Base-by-base conservation (phyloP, 1,140 invertebrate species). In the Ceratitis capitata region DNA sequence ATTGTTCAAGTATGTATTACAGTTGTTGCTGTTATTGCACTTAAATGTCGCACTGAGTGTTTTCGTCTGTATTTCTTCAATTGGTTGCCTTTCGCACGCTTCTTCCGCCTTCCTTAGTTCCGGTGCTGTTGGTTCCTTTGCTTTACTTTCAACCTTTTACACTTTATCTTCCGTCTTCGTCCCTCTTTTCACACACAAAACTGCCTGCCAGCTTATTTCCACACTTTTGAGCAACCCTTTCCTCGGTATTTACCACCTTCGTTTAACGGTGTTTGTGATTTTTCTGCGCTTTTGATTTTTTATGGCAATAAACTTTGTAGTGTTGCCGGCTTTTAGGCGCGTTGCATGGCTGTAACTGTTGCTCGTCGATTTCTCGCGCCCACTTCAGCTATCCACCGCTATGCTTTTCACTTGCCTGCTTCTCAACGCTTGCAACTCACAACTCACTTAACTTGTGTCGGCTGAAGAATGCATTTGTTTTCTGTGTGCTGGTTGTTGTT, bases 291-390 rank as follows among this genome's bases (percentile, higher is more conserved):
- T 78, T 78, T 78, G 69, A 78, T 78, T 78, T 78, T 69, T 51
- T n/a, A 32, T 56, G 49, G 23, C 82, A 83, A 56, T 83, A 83
- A 83, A 83, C 82, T 83, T 83, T 56, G 47, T 58, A 83, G 82
- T 83, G 47, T 83, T 78, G 69, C 39, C 82, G 47, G 53, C 47
- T 51, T 83, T 83, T 58, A 42, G 49, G 82, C 29, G 82, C 82
- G 39, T 26, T 23, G 19, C n/a, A 35, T 42, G 9, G 39, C 39
- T 78, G 9, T 78, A 78, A 45, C 69, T 78, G 69, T 78, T 78
- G 69, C 69, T 45, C 39, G 39, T 3, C 39, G 12, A 14, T 10
- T 23, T 10, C n/a, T n/a, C 16, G 19, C 61, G 16, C 16, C 39
- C 32, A 19, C 32, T 69, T 35, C 29, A 4, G 51, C 51, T 53